Base-by-base conservation (phyloP, 1,140 invertebrate genomes). In the Melipona quadrifasciata region DNA sequence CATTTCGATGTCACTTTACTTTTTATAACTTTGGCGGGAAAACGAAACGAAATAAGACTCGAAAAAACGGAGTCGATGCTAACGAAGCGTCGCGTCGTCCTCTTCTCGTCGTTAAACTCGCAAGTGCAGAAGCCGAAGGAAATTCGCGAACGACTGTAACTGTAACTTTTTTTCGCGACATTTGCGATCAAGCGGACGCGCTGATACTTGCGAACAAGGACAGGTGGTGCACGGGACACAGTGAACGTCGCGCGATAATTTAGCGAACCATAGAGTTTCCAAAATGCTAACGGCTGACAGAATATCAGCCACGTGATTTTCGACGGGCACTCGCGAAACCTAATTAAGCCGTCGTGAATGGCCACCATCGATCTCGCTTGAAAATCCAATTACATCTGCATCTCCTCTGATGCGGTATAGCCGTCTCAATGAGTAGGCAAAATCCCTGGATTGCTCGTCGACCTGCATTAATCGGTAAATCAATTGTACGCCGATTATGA, bases 331-430 rank as follows among this genome's bases (percentile, higher is more conserved):
- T 89, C 78, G 77, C 68, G 87, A 89, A 89, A 89, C 81, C 84
- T 89, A 89, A 89, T 89, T 89, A 89, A 85, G 39, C 73, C 80
- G 84, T 55, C 72, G 75, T 85, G 85, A 86, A 89, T 80, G 88
- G 39, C 77, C 81, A 55, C 61, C 88, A 84, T 84, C 87, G 87
- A 89, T 89, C 77, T 85, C 88, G 24, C 71, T 78, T 55, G 73
- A 74, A 89, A 89, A 89, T 86, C 80, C 88, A 89, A 89, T 89
- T 89, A 86, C 72, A 86, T 83, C 77, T 86, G 77, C 88, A 86
- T 83, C 80, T 75, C 84, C 86, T 77, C 76, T 80, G 64, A 64
- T 61, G 71, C 77, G 24, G 81, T 81, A 89, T 81, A 89, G 82
- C 79, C 80, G 87, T 89, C 80, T 83, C 80, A 82, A 86, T 76